Evolutionary conservation across 2,888 invertebrate genomes (phyloP).

Genomic region (Eilema griseolum): DNA sequence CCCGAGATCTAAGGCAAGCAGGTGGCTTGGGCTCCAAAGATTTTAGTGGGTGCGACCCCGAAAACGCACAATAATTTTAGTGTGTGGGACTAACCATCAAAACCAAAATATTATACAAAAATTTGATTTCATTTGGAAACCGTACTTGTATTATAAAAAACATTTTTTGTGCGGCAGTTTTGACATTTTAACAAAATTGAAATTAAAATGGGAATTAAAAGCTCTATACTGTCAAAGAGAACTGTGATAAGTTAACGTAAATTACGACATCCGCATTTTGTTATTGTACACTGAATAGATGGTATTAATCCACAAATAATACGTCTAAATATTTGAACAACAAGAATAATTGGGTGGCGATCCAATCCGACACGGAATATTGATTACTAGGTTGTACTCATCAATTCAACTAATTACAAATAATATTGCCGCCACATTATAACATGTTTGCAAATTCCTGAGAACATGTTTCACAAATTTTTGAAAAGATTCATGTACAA

Average conservation of each 20-base stretch:
- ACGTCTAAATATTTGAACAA: slow-evolving; percentile 13
- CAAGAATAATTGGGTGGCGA: slow-evolving; percentile 23
- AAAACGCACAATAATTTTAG: no score
- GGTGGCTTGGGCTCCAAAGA: no score
- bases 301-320: slow-evolving; percentile 4
- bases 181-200: no score
- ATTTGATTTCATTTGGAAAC: no score
- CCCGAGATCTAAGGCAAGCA: no score
- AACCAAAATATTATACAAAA: no score
- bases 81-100: no score
- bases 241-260: background rate
- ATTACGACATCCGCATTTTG: background rate
- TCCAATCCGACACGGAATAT: slow-evolving; percentile 18
- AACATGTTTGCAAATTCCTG: slow-evolving; percentile 11
- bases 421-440: slow-evolving; percentile 18
- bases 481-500: slow-evolving; percentile 2
- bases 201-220: background rate
- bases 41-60: no score
- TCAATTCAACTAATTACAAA: slow-evolving; percentile 25
- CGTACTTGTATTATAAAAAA: no score
- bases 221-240: background rate
- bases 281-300: background rate
- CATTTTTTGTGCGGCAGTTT: no score
- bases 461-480: slow-evolving; percentile 2
- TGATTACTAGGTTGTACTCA: slow-evolving; percentile 16